These are phyloP conservation scores for Achlya flavicornis DNA, from an alignment of 2,888 invertebrate species.

Conservation along the genomic window DNA sequence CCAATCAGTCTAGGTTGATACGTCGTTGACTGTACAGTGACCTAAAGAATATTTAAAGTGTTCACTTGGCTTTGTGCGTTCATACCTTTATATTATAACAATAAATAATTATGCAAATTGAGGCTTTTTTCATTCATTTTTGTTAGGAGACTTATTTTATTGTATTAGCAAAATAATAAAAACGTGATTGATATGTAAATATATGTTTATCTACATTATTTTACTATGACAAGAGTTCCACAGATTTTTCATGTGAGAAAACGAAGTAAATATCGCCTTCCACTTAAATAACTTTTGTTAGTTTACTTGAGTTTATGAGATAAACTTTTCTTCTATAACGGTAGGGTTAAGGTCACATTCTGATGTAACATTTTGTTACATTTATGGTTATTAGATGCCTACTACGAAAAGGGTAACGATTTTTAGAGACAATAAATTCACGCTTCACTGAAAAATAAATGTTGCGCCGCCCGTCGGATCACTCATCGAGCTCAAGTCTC, in stretches of 20 bases:
- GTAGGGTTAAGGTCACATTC: neutral
- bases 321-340: neutral
- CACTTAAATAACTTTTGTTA: neutral
- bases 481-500: neutral
- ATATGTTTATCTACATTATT: too few relatives aligned
- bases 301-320: neutral
- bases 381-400: conserved; percentile 1
- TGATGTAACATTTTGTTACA: conserved; percentile 6
- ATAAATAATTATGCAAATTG: neutral
- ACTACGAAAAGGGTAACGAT: neutral
- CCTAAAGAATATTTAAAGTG: conserved; percentile 1
- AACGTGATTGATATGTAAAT: too few relatives aligned
- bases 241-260: too few relatives aligned
- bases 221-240: too few relatives aligned
- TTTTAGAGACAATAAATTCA: conserved; percentile 10
- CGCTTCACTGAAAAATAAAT: conserved; percentile 9
- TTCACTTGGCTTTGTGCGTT: neutral
- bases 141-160: neutral
- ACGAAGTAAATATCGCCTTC: too few relatives aligned
- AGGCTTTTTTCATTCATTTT: too few relatives aligned
- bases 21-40: too few relatives aligned
- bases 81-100: neutral
- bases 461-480: neutral
- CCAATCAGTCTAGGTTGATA: too few relatives aligned
- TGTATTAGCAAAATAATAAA: too few relatives aligned